Conservation (phyloP, 2,113 vertebrate species). For the Dipodomys spectabilis region DNA sequence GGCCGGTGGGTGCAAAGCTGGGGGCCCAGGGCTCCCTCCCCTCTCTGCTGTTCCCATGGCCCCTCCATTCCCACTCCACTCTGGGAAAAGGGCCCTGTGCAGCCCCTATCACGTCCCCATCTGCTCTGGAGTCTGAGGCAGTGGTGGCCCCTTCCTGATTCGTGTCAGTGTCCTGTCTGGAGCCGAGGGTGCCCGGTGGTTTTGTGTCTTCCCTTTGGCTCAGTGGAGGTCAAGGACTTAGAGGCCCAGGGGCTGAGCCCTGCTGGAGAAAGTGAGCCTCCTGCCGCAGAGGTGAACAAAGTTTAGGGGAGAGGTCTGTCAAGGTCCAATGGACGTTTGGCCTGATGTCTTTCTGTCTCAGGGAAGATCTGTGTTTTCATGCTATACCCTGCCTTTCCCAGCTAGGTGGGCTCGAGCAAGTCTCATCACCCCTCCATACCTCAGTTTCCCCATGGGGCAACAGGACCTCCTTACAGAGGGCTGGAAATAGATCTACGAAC, state of each 20-base stretch:
- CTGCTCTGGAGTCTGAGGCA: background rate
- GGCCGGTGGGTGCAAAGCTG: background rate
- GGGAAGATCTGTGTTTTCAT: background rate
- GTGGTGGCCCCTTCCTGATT: fast-evolving
- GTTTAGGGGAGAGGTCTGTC: background rate
- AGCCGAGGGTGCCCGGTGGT: fast-evolving
- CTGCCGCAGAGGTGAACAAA: background rate
- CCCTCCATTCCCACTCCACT: background rate
- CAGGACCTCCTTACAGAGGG: background rate
- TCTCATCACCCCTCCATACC: background rate
- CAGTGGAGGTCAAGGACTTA: background rate
- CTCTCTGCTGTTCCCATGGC: conserved; percentile 39
- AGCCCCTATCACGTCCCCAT: background rate
- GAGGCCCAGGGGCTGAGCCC: background rate
- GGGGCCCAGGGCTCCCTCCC: background rate
- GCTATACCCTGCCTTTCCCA: background rate
- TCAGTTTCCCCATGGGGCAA: background rate
- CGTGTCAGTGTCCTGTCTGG: background rate
- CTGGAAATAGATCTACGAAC: background rate
- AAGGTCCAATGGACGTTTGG: background rate
- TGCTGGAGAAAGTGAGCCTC: background rate
- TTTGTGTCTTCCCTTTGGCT: background rate
- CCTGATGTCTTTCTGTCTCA: background rate
- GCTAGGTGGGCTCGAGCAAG: background rate
- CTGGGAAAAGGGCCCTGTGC: background rate